These are phyloP conservation scores for Proales similis DNA, from an alignment of 1,140 invertebrate genomes.

Conservation along the genomic window DNA sequence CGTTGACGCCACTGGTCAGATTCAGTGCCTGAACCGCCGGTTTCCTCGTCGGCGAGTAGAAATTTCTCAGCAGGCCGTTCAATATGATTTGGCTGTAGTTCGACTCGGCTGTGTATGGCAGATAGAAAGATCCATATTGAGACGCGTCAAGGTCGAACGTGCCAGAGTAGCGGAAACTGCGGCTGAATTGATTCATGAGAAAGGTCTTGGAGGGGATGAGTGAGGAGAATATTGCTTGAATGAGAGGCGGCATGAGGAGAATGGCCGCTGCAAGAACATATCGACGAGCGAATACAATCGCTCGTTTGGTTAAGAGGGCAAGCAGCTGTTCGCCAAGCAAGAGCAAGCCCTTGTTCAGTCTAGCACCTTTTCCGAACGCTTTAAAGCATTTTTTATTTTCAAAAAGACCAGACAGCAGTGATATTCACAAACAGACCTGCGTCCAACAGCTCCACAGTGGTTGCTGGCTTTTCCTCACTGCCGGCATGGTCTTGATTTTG, in stretches of 20 bases:
- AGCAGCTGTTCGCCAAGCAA: neutral
- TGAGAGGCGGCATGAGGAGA: slow-evolving; percentile 4
- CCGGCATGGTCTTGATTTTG: no score
- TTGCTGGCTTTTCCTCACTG: no score
- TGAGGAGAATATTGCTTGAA: neutral
- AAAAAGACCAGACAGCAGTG: no score
- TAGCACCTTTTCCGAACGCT: no score
- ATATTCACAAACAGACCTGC: no score
- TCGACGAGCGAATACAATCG: slow-evolving; percentile 7
- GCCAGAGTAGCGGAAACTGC: neutral
- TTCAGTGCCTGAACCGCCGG: slow-evolving; percentile 5
- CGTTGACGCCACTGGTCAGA: neutral
- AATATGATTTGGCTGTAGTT: slow-evolving; percentile 7
- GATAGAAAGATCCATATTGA: slow-evolving; percentile 21
- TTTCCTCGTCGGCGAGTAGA: slow-evolving; percentile 1
- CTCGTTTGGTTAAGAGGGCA: slow-evolving; percentile 10
- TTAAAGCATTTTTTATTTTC: no score
- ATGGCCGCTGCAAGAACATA: slow-evolving; percentile 2
- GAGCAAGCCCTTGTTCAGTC: no score
- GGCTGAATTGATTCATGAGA: slow-evolving; percentile 8
- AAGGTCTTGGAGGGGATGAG: slow-evolving; percentile 8
- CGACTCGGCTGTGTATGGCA: slow-evolving; percentile 2
- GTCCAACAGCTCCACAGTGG: no score
- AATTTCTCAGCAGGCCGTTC: slow-evolving; percentile 11
- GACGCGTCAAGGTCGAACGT: neutral